Percentiles rank a stretch among this genome's conserved stretches.
These are phyloP conservation scores for Gadopsis marmoratus DNA, from an alignment of 2,797 vertebrate genomes.

Conservation along the genomic window DNA sequence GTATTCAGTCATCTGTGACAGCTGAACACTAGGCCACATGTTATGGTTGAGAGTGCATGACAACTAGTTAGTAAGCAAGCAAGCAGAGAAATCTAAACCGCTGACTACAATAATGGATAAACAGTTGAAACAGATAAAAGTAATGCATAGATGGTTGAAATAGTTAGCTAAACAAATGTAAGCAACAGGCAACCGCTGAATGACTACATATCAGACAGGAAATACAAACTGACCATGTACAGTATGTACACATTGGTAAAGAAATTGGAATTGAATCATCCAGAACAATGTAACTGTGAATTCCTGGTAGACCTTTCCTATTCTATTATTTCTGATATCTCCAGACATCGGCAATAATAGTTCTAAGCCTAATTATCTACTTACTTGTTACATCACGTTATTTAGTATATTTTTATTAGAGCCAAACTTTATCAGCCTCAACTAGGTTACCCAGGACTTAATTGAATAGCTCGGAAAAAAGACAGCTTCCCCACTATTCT, in stretches of 20 bases:
- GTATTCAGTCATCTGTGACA: background rate
- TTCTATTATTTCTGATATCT: background rate
- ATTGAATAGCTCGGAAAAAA: background rate
- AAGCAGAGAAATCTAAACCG: no score
- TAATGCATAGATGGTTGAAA: no score
- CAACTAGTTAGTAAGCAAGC: no score
- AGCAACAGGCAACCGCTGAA: background rate
- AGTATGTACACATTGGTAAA: no score
- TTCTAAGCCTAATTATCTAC: background rate
- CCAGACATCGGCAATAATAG: background rate
- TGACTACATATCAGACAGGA: background rate
- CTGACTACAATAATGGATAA: no score
- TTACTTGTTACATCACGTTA: constrained; percentile 25
- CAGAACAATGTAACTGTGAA: background rate
- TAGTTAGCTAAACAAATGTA: background rate
- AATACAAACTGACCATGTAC: background rate
- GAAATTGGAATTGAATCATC: background rate
- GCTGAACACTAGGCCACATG: background rate
- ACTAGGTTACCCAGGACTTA: background rate
- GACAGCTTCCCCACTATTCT: background rate
- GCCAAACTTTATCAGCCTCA: background rate
- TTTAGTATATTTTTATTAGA: constrained; percentile 18
- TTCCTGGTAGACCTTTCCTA: background rate
- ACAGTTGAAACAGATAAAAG: background rate
- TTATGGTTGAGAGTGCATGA: background rate